phyloP scores from a whole-genome alignment of 2,113 vertebrate species.

The Chloropsis hardwickii region DNA sequence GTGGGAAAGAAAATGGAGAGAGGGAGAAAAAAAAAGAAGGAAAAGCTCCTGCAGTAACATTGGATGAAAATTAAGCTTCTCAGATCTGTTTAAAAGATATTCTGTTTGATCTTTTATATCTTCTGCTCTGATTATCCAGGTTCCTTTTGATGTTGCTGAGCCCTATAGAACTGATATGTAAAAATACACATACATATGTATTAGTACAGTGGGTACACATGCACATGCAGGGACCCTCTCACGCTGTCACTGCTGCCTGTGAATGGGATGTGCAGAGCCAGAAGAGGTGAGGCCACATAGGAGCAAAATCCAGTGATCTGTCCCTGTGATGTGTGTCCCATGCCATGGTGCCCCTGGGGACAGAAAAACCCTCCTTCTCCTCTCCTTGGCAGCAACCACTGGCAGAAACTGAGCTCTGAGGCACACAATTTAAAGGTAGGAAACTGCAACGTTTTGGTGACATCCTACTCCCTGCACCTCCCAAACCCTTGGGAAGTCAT shows the following conservation, averaged over 20 bases:
- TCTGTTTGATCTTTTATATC: slow-evolving; percentile 77
- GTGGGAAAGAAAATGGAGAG: neutral
- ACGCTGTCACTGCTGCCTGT: neutral
- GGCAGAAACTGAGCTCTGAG: neutral
- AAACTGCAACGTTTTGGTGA: neutral
- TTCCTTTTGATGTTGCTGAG: slow-evolving; percentile 73
- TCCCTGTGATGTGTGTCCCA: neutral
- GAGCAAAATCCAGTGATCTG: neutral
- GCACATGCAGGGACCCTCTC: neutral
- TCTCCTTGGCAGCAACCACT: neutral
- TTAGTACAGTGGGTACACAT: slow-evolving; percentile 50
- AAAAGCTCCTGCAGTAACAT: slow-evolving; percentile 66
- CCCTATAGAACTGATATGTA: slow-evolving; percentile 72
- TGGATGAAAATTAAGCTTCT: slow-evolving; percentile 71
- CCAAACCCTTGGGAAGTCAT: neutral
- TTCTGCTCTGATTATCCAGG: slow-evolving; percentile 74
- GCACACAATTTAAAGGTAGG: neutral
- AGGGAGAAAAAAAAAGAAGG: slow-evolving; percentile 9
- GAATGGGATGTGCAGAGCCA: neutral
- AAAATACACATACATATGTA: slow-evolving; percentile 72
- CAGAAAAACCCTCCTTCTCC: neutral
- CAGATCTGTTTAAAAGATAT: slow-evolving; percentile 78
- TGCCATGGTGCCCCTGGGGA: neutral
- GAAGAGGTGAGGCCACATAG: neutral
- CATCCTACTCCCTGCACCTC: neutral